Evolutionary conservation across 2,888 invertebrate genomes (phyloP), one percentile per base, ranked within the genome.

Genomic region (Agrenia bidenticulata): DNA sequence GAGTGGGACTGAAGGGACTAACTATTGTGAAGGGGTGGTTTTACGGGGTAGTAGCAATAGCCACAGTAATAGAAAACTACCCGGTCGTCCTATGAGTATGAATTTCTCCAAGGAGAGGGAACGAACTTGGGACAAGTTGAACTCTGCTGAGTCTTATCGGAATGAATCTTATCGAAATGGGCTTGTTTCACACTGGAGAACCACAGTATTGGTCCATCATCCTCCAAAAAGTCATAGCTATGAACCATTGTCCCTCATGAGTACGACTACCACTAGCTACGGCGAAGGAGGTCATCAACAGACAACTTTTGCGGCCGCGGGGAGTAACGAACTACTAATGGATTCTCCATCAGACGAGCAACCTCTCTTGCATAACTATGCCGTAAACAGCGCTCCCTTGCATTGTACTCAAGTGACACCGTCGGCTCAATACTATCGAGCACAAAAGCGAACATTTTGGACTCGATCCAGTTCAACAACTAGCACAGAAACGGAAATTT

Each of bases 401-500:
- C 64, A 68, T 54, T 51, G 62, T 1, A 65, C 59, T 63, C 69
- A 69, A 24, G 17, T 26, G 2, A 21, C 24, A 2, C 26, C 24
- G 24, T 23, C 55, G 5, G 55, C 55, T 63, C 70, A 70, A 55
- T 75, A 73, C 61, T 75, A 75, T 63, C 61, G 74, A 64, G 73
- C 73, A 61, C 73, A 75, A 66, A 75, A 75, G 60, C 64, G 73
- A 26, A 72, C 73, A 49, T 75, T 75, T 64, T 75, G 75, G 75
- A 73, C 70, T 19, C 64, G 75, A 45, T 74, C 74, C 61, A 72
- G 70, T 62, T 75, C 74, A 0, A 72, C 74, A 5, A 73, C 75
- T 11, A 73, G 73, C 64, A 75, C 73, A 60, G 75, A 75, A 66
- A 75, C 75, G 5, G 75, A 75, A 70, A 75, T 75, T 64, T 75